Conservation (phyloP, 2,797 vertebrate genomes). For the Mareca strepera region DNA sequence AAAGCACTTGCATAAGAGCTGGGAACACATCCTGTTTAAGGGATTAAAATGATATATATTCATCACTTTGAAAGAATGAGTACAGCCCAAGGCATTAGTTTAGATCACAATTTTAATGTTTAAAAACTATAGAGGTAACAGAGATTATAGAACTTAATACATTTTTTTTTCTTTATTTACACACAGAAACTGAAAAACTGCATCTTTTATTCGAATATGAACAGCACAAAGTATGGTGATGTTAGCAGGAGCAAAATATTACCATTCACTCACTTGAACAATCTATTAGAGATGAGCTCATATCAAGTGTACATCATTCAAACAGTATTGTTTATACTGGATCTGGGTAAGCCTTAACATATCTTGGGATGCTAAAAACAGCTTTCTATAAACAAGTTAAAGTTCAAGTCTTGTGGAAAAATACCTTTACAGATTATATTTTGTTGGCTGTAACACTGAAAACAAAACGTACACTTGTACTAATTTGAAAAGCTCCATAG, state of each 20-base stretch:
- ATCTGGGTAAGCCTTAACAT: slow-evolving; percentile 57
- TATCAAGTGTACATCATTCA: slow-evolving; percentile 55
- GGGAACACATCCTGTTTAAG: not conserved
- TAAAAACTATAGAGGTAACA: slow-evolving; percentile 76
- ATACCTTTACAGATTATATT: slow-evolving; percentile 59
- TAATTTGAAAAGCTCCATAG: slow-evolving; percentile 50
- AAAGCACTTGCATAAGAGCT: not conserved
- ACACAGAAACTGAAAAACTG: slow-evolving; percentile 61
- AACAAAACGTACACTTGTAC: slow-evolving; percentile 60
- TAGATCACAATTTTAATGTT: slow-evolving; percentile 75
- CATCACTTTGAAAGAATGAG: slow-evolving; percentile 16
- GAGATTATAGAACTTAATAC: slow-evolving; percentile 70
- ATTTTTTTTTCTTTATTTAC: slow-evolving; percentile 76
- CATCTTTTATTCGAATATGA: slow-evolving; percentile 64
- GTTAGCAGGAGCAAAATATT: slow-evolving; percentile 54
- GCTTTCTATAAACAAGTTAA: slow-evolving; percentile 58
- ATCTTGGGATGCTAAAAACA: slow-evolving; percentile 47
- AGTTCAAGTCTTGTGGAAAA: slow-evolving; percentile 70
- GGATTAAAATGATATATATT: not conserved
- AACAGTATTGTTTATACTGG: slow-evolving; percentile 38
- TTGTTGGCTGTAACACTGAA: slow-evolving; percentile 53
- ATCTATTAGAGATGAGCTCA: slow-evolving; percentile 56
- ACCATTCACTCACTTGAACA: slow-evolving; percentile 53
- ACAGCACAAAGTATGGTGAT: slow-evolving; percentile 65
- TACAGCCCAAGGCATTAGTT: not conserved